A percentile compares a stretch with the other conserved stretches of the same genome.
Evolutionary conservation across 2,797 vertebrate species (phyloP).

Genomic region (Phaenicophaeus curvirostris): DNA sequence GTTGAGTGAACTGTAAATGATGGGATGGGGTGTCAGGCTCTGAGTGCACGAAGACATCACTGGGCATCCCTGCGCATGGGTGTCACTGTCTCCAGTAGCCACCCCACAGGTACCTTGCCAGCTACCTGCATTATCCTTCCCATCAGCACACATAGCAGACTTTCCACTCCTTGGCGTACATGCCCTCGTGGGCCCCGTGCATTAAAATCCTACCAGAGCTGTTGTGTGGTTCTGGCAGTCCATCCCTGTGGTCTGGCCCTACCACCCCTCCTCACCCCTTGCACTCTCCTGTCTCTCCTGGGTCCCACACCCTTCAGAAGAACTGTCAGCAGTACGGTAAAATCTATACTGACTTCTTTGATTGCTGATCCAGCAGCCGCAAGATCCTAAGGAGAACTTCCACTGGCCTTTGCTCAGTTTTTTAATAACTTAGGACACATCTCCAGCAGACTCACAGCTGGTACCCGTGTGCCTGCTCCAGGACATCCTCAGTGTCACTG

Average conservation of each 20-base stretch:
- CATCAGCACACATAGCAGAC: neutral
- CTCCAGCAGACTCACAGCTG: neutral
- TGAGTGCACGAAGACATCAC: neutral
- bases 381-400: neutral
- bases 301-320: neutral
- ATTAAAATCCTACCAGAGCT: neutral
- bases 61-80: no score
- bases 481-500: neutral
- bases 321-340: neutral
- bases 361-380: neutral
- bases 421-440: neutral
- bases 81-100: neutral
- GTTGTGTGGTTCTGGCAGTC: neutral
- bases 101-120: neutral
- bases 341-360: neutral
- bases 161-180: neutral
- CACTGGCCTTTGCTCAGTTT: neutral
- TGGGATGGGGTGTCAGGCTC: neutral
- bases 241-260: neutral
- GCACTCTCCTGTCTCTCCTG: neutral
- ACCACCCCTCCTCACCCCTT: neutral
- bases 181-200: neutral
- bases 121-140: neutral
- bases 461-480: neutral
- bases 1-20: neutral